A percentile compares a stretch with the other conserved stretches of the same genome.
Conservation (phyloP, 1,140 invertebrate genomes). For the Caerostris darwini region DNA sequence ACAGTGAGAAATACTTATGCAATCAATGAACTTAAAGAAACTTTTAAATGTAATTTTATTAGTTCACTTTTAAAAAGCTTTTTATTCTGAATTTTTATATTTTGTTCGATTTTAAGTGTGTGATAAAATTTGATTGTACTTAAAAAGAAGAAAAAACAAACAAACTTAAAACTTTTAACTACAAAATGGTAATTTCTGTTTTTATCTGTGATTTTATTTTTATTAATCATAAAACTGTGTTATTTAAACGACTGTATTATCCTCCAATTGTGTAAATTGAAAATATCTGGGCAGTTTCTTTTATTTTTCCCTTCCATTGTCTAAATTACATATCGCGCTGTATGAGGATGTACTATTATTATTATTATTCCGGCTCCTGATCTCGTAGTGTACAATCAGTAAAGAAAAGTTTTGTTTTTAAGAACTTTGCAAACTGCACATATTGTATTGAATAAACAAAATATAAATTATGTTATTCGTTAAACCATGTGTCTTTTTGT, state of each 20-base stretch:
- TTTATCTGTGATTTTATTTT: conserved; percentile 53
- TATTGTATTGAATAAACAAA: conserved; percentile 77
- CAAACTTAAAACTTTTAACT: not conserved
- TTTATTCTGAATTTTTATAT: not conserved
- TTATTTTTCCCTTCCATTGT: not conserved
- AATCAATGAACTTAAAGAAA: conserved; percentile 1
- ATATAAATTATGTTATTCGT: conserved; percentile 78
- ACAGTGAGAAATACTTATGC: conserved; percentile 35
- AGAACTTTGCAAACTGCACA: conserved; percentile 76
- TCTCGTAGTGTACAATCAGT: conserved; percentile 78
- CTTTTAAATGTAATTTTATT: not conserved
- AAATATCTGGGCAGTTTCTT: not conserved
- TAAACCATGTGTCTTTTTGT: conserved; percentile 54
- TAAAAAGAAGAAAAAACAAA: not conserved
- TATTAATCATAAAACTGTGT: not conserved
- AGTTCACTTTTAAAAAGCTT: not conserved
- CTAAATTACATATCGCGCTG: conserved; percentile 73
- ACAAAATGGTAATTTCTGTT: not conserved
- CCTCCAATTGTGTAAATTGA: not conserved
- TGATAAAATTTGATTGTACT: conserved; percentile 32
- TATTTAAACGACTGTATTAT: not conserved
- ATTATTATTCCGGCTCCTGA: conserved; percentile 38
- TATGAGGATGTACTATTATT: not conserved
- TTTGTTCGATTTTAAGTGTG: not conserved
- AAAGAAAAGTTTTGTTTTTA: conserved; percentile 74